Conservation (phyloP, 2,888 invertebrate species). For the Torymus auratus region DNA sequence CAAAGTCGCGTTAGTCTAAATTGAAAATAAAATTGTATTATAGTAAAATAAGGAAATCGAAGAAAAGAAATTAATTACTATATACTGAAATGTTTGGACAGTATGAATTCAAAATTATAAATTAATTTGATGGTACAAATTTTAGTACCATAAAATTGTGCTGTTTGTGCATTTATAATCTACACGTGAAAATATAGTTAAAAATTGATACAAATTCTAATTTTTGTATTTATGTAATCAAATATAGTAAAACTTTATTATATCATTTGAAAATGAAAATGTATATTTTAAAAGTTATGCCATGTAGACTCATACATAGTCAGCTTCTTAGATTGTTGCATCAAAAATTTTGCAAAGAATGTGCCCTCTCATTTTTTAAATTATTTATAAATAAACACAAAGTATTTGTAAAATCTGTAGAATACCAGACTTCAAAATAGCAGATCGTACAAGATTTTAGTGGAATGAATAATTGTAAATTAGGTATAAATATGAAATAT, state of each 20-base stretch:
- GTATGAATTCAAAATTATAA: constrained; percentile 20
- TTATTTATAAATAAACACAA: constrained; percentile 24
- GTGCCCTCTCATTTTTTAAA: constrained; percentile 34
- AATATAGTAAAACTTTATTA: constrained; percentile 33
- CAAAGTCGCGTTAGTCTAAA: constrained; percentile 22
- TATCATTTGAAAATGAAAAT: constrained; percentile 24
- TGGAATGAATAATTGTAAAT: constrained; percentile 50
- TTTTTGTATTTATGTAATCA: constrained; percentile 47
- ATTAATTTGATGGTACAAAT: constrained; percentile 30
- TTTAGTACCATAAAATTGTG: constrained; percentile 27
- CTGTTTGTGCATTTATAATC: constrained; percentile 45
- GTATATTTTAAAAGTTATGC: constrained; percentile 45
- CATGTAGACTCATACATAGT: constrained; percentile 24
- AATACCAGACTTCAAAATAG: constrained; percentile 40
- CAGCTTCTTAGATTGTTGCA: constrained; percentile 18
- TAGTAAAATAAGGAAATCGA: constrained; percentile 27
- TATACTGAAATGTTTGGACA: constrained; percentile 16
- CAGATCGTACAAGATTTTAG: constrained; percentile 34
- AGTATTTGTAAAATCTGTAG: constrained; percentile 53
- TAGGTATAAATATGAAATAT: constrained; percentile 35
- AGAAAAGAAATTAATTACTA: constrained; percentile 4
- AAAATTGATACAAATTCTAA: constrained; percentile 48
- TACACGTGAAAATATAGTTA: constrained; percentile 15
- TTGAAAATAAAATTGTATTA: constrained; percentile 43
- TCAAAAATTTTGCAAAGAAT: constrained; percentile 9